These are phyloP conservation scores for Brachyhypopomus gauderio DNA, from an alignment of 2,113 vertebrate genomes.

Conservation along the genomic window DNA sequence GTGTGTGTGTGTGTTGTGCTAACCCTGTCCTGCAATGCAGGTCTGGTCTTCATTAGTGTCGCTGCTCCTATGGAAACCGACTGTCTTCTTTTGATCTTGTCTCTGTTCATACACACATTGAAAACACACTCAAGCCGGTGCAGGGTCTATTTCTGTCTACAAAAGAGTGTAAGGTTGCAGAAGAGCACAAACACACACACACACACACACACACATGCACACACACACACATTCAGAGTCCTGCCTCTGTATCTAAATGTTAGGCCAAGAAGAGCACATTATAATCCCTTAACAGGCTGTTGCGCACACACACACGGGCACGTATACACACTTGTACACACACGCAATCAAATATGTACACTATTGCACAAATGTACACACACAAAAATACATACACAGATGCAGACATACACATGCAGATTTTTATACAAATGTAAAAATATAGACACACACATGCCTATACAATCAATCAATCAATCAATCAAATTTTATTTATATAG, in stretches of 20 bases:
- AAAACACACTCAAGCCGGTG: background rate
- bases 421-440: background rate
- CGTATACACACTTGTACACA: background rate
- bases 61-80: background rate
- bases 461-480: no score
- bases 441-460: background rate
- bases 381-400: no score
- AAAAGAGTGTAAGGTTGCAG: background rate
- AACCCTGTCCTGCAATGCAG: background rate
- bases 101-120: background rate
- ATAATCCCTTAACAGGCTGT: constrained; percentile 20
- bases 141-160: background rate
- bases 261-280: constrained; percentile 20
- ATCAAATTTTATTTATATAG: no score
- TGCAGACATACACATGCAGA: constrained; percentile 1
- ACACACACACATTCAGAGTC: constrained; percentile 2
- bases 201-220: constrained; percentile 7
- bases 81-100: constrained; percentile 4
- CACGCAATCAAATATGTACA: background rate
- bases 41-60: constrained; percentile 11
- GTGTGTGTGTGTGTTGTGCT: constrained; percentile 1
- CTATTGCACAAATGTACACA: no score
- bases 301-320: background rate
- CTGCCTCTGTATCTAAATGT: background rate
- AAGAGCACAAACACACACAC: constrained; percentile 5